Evolutionary conservation across 2,797 vertebrate genomes (phyloP).

Genomic region (Alectoris magna): DNA sequence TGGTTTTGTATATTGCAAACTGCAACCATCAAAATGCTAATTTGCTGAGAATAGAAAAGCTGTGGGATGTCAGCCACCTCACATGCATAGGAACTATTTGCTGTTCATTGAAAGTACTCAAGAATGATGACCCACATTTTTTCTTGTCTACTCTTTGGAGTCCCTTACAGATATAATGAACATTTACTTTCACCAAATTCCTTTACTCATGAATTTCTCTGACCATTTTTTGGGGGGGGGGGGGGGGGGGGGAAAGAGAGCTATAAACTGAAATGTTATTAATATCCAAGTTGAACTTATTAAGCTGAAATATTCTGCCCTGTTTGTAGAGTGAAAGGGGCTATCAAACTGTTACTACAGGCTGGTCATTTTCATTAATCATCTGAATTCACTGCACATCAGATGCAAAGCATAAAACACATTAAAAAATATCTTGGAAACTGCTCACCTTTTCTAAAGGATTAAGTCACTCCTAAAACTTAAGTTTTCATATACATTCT

Average conservation of each 20-base stretch:
- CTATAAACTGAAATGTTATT: neutral
- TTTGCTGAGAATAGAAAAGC: neutral
- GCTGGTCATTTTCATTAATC: neutral
- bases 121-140: neutral
- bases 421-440: neutral
- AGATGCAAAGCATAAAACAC: neutral
- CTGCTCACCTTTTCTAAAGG: neutral
- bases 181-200: neutral
- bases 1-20: neutral
- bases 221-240: neutral
- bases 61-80: neutral
- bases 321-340: neutral
- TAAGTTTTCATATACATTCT: neutral
- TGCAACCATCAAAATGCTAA: accelerated
- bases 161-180: neutral
- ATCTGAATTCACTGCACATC: neutral
- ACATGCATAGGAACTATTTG: neutral
- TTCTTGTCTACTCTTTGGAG: neutral
- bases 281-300: neutral
- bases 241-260: too few species aligned
- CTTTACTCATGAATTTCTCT: neutral
- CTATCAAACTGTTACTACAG: neutral
- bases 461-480: neutral
- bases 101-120: neutral
- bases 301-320: neutral